A percentile compares a stretch with the other conserved stretches of the same genome.
phyloP scores from a whole-genome alignment of 2,888 invertebrate species.

The Nymphalis urticae region DNA sequence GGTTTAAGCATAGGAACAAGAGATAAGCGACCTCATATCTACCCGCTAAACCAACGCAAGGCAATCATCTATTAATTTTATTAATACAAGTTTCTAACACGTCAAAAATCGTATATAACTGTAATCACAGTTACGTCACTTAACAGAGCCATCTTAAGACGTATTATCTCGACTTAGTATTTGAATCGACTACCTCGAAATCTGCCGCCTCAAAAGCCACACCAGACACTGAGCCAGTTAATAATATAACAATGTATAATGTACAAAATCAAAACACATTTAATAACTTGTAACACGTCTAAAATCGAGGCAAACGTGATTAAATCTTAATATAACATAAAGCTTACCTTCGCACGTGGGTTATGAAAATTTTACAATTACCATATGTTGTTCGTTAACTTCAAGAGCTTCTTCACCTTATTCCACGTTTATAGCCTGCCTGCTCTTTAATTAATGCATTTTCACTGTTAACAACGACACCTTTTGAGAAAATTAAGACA shows the following conservation, averaged over 20 bases:
- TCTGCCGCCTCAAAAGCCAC: too few relatives aligned
- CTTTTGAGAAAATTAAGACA: conserved; percentile 27
- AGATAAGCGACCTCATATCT: too few relatives aligned
- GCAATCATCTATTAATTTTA: too few relatives aligned
- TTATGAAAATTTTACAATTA: conserved; percentile 39
- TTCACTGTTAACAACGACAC: conserved; percentile 34
- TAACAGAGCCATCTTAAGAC: too few relatives aligned
- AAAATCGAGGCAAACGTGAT: conserved; percentile 18
- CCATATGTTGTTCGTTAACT: conserved; percentile 32
- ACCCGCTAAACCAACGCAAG: too few relatives aligned
- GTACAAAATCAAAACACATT: conserved; percentile 2
- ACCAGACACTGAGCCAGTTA: too few relatives aligned
- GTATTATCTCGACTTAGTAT: too few relatives aligned
- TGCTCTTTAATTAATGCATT: conserved; percentile 36
- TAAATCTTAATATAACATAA: conserved; percentile 22
- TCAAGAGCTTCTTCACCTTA: conserved; percentile 34
- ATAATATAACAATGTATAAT: not conserved
- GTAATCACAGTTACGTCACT: not conserved
- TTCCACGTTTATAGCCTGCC: conserved; percentile 28
- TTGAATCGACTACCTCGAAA: too few relatives aligned
- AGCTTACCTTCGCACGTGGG: conserved; percentile 21
- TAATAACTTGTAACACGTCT: not conserved
- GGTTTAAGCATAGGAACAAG: too few relatives aligned
- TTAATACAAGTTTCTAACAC: too few relatives aligned
- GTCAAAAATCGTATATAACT: not conserved